A percentile compares a stretch with the other conserved stretches of the same genome.
phyloP scores from a whole-genome alignment of 2,797 vertebrate species.

The Poecilia picta region DNA sequence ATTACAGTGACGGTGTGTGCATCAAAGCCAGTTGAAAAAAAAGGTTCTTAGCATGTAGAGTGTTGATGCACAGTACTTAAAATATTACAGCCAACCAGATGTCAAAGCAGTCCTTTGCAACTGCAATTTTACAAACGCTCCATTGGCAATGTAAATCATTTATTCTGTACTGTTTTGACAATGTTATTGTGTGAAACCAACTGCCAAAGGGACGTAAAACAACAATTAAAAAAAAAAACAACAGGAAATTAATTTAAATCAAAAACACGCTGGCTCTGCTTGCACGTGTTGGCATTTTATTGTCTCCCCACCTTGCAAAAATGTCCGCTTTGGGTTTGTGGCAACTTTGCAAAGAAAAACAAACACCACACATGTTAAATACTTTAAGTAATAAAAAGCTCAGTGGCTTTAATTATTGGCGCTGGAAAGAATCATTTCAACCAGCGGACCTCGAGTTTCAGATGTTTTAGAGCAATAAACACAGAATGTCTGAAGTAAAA shows the following conservation, averaged over 20 bases:
- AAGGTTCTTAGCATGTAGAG: background rate
- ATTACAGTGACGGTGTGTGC: background rate
- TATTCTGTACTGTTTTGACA: background rate
- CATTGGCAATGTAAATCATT: background rate
- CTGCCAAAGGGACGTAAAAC: background rate
- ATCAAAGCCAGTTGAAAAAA: background rate
- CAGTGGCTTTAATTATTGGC: too few species aligned
- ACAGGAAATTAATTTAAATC: background rate
- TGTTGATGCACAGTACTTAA: background rate
- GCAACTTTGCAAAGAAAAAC: background rate
- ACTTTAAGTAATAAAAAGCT: background rate
- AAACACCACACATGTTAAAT: background rate
- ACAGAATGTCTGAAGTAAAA: conserved; percentile 10
- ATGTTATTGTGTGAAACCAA: background rate
- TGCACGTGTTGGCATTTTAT: background rate
- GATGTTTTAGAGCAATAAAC: conserved; percentile 1
- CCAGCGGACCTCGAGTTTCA: background rate
- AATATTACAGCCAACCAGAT: background rate
- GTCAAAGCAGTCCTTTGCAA: background rate
- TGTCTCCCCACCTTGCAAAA: background rate
- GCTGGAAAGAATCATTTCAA: background rate
- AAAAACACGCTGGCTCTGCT: background rate
- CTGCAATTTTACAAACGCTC: background rate
- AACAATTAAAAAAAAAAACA: background rate
- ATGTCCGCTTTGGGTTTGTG: background rate